A percentile compares a stretch with the other conserved stretches of the same genome.
Evolutionary conservation across 2,888 invertebrate genomes (phyloP).

Genomic region (Strigamia crassipes): DNA sequence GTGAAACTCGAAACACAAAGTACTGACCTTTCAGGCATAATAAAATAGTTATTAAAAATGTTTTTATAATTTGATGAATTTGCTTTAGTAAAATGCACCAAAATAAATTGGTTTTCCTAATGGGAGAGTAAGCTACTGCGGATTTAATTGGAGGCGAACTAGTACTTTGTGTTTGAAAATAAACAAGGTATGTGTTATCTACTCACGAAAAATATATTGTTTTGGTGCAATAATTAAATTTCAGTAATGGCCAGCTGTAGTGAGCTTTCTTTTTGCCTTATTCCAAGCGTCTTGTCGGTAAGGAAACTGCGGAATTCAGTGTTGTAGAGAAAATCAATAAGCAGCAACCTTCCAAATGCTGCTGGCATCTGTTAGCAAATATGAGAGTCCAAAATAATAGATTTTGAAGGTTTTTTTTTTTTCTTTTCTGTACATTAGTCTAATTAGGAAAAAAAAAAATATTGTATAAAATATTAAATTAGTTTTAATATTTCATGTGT

Average conservation of each 20-base stretch:
- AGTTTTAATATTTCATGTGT: background rate
- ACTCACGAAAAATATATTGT: background rate
- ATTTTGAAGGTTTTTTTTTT: background rate
- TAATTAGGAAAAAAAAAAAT: background rate
- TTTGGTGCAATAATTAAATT: background rate
- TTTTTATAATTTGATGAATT: too few species aligned
- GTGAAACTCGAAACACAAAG: too few species aligned
- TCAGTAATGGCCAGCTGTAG: background rate
- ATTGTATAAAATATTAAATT: background rate
- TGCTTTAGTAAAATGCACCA: too few species aligned
- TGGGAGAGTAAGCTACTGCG: too few species aligned
- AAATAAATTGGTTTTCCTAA: too few species aligned
- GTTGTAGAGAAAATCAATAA: background rate
- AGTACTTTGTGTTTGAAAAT: too few species aligned
- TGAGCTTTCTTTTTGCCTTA: background rate
- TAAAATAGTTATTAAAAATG: too few species aligned
- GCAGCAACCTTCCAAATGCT: background rate
- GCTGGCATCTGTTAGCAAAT: background rate
- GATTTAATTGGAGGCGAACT: too few species aligned
- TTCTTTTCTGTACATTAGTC: background rate
- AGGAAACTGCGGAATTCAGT: constrained; percentile 3
- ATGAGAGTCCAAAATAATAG: background rate
- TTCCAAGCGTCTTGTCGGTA: background rate
- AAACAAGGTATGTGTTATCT: too few species aligned
- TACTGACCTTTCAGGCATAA: too few species aligned